phyloP scores from a whole-genome alignment of 2,113 vertebrate species.

The Tringa solitaria region DNA sequence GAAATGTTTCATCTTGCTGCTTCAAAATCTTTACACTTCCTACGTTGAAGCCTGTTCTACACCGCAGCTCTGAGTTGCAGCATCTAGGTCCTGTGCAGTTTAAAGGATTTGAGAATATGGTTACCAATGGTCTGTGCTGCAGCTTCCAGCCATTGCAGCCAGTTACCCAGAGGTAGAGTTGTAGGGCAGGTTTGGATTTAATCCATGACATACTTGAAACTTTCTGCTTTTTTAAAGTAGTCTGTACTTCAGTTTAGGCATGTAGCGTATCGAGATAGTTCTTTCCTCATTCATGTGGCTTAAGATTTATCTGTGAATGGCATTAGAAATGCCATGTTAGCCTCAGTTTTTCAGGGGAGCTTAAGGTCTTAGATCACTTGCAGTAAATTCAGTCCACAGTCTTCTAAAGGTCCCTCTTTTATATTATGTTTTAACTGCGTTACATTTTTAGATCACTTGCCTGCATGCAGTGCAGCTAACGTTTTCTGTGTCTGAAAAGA shows the following conservation, averaged over 20 bases:
- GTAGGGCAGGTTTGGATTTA: background rate
- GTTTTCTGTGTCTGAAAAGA: background rate
- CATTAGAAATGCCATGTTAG: background rate
- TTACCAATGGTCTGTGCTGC: background rate
- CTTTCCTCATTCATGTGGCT: background rate
- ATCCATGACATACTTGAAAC: background rate
- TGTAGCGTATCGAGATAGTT: background rate
- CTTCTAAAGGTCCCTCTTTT: background rate
- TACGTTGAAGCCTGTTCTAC: background rate
- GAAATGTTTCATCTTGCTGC: background rate
- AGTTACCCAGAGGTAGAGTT: background rate
- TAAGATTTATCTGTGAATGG: background rate
- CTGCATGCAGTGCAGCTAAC: background rate
- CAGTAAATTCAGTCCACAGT: background rate
- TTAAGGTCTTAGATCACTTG: background rate
- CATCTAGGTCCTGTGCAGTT: background rate
- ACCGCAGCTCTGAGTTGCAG: background rate
- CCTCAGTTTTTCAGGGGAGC: background rate
- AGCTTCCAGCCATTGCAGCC: background rate
- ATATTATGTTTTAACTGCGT: background rate
- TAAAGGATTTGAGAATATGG: background rate
- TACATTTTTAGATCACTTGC: background rate
- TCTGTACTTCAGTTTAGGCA: background rate
- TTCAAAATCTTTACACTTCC: background rate
- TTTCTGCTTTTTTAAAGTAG: background rate